Percentiles rank a stretch among this genome's conserved stretches.
phyloP scores from a whole-genome alignment of 2,797 vertebrate genomes.

The Amphiprion clarkii region DNA sequence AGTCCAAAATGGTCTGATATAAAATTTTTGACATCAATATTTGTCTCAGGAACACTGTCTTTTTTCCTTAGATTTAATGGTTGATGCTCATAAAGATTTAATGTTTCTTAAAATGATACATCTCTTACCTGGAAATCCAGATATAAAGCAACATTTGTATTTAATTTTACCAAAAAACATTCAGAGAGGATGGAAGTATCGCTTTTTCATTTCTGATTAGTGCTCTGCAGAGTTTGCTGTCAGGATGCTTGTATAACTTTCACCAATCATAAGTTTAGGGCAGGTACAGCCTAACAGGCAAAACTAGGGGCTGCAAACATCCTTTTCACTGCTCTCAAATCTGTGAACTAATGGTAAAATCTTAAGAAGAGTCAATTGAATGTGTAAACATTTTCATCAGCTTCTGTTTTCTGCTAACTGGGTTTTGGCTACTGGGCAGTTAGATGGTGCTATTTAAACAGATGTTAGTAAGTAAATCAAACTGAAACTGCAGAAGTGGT shows the following conservation, averaged over 20 bases:
- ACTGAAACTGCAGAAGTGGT: neutral
- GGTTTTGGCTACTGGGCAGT: slow-evolving; percentile 1
- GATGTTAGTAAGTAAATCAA: neutral
- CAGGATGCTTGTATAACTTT: neutral
- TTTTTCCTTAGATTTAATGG: too few species aligned
- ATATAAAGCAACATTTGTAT: too few species aligned
- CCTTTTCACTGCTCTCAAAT: neutral
- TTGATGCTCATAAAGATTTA: too few species aligned
- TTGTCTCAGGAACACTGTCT: too few species aligned
- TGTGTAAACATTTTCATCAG: slow-evolving; percentile 1
- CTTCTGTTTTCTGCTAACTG: slow-evolving; percentile 8
- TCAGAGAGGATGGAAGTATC: neutral
- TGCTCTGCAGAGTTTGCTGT: neutral
- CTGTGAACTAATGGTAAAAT: neutral
- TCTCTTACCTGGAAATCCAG: too few species aligned
- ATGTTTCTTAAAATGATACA: too few species aligned
- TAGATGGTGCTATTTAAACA: neutral
- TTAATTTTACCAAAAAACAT: neutral
- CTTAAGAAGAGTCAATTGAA: neutral
- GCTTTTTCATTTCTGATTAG: neutral
- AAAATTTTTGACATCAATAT: too few species aligned
- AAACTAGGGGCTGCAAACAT: neutral
- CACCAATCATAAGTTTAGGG: neutral
- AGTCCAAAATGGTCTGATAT: too few species aligned
- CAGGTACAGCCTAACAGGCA: neutral